Evolutionary conservation across 2,113 vertebrate species (phyloP).

Genomic region (Procapra przewalskii): DNA sequence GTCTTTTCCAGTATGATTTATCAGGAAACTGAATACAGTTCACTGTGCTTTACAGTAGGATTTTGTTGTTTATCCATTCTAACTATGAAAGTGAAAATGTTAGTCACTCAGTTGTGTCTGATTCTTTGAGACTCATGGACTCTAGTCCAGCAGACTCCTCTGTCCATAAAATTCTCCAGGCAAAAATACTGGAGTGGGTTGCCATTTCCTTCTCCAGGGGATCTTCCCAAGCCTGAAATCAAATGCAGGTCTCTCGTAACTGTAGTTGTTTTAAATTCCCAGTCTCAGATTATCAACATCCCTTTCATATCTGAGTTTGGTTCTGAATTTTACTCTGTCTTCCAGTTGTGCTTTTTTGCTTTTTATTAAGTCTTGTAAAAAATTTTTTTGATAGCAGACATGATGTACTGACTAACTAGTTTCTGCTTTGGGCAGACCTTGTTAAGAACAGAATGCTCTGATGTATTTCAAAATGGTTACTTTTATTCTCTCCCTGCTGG

Average conservation of each 20-base stretch:
- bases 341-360: background rate
- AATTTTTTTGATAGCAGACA: background rate
- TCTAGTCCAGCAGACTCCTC: background rate
- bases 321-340: background rate
- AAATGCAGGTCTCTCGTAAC: background rate
- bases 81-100: background rate
- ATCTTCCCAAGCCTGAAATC: background rate
- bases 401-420: background rate
- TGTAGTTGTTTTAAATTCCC: background rate
- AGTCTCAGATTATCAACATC: background rate
- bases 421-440: background rate
- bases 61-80: background rate
- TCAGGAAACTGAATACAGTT: background rate
- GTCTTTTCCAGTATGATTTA: background rate
- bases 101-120: background rate
- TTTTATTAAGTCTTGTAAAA: background rate
- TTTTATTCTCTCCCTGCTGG: background rate
- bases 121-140: background rate
- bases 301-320: background rate
- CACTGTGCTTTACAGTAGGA: background rate
- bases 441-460: background rate
- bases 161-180: background rate
- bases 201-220: background rate
- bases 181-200: background rate
- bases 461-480: background rate